Base-by-base conservation (phyloP, 2,888 invertebrate species). In the Cataglyphis rosenhaueri region DNA sequence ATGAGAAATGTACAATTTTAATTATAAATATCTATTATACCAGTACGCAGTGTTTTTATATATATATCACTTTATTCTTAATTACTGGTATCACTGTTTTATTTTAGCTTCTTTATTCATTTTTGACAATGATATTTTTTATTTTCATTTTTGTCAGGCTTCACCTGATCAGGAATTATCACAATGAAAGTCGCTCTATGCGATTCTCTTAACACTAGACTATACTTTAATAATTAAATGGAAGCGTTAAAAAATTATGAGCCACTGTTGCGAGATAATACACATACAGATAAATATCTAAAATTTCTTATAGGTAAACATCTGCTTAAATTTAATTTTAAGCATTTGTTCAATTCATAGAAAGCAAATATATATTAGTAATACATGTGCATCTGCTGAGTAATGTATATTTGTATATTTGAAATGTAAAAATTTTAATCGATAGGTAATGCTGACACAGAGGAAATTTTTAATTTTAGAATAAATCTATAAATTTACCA, bases 141-240 rank as follows among this genome's bases (percentile, higher is more conserved):
- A 66, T 29, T 35, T 48, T 48, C 25, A 8, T 71, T 71, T 38
- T 66, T 57, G 70, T 41, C 44, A 66, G 62, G 59, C 41, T 73
- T 25, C 18, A 84, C 65, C 66, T 74, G 81, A 74, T 85, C 66
- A 79, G 65, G 81, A 78, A 68, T 84, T 86, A 86, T 85, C 85
- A 87, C 84, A 87, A 87, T 83, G 78, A 87, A 87, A 87, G 71
- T 76, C 84, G 81, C 29, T 32, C 55, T 85, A 85, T 68, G 55
- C 68, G 64, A 76, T 62, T 64, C 29, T 64, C 41, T 86, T 83
- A 55, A 59, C 35, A 81, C 25, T 64, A 76, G 38, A 48, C 44
- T 70, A 21, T 70, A 70, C 9, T 79, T 71, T 41, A 81, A 85
- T 66, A 85, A 32, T 83, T 75, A 81, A 84, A 21, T 78, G 75